Evolutionary conservation across 2,888 invertebrate species (phyloP), one percentile per base, ranked within the genome.

Genomic region (Macropis europaea): DNA sequence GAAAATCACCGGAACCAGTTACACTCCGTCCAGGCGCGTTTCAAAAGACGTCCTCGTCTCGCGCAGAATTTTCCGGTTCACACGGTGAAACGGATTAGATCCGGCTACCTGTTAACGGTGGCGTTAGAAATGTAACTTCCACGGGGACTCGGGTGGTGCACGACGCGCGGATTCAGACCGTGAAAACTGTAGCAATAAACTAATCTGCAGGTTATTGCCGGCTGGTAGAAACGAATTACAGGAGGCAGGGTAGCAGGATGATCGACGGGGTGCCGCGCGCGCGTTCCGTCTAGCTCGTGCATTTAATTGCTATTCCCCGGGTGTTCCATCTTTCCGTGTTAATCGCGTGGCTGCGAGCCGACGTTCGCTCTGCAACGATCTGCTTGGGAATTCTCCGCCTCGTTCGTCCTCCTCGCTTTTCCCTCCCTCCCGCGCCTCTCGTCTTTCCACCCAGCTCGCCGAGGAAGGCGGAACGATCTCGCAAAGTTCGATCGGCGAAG

Each of bases 401-500:
- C 30, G 43, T 7, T 26, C 40, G 43, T 2, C 30, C 13, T 38
- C 17, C 32, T 34, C 17, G 38, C 26, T 13, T 17, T 47, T 30
- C 19, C 40, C 34, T 7, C 13, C 38, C 26, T 5, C 28, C 47
- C 2, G 40, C 52, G 60, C 34, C 56, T 30, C 45, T 28, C 19
- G 24, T 30, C 19, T 36, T n/a, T 13, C 6, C 32, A 43, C 17
- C 13, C 4, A 6, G 9, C 28, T 6, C 6, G 30, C 9, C n/a
- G 22, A 56, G 32, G 42, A 28, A 47, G 34, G 5, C 19, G 42
- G 34, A 52, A 52, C 74, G 68, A 59, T 77, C 64, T 68, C 54
- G 53, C 36, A 43, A 78, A 76, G 32, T 80, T 80, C 73, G 73
- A 80, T 80, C 72, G 50, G 45, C 68, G 30, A 80, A 80, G 76